phyloP scores from a whole-genome alignment of 2,888 invertebrate genomes.

The Vanessa cardui region DNA sequence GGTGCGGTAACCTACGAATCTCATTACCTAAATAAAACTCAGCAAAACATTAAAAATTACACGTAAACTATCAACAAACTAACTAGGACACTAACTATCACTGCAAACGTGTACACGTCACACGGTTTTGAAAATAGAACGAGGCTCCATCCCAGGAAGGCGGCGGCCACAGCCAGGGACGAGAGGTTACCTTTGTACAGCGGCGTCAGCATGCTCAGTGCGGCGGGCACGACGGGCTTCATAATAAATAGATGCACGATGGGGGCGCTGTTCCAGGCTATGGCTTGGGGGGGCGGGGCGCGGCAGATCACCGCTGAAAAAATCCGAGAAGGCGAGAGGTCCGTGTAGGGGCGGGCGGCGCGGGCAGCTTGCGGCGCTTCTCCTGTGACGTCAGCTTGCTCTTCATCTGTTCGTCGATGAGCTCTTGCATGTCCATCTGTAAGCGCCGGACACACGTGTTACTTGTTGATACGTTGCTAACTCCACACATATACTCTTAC shows the following conservation, averaged over 20 bases:
- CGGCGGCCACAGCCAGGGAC: constrained; percentile 51
- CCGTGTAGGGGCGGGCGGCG: constrained; percentile 66
- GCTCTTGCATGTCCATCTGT: constrained; percentile 96
- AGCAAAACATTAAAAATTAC: constrained; percentile 61
- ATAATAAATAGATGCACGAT: constrained; percentile 59
- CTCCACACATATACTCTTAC: too few species aligned
- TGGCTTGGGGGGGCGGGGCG: constrained; percentile 55
- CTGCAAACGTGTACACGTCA: constrained; percentile 70
- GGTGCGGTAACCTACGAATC: constrained; percentile 29
- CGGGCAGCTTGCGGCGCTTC: constrained; percentile 77
- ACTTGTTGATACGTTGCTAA: too few species aligned
- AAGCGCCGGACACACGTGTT: too few species aligned
- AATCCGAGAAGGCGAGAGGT: constrained; percentile 73
- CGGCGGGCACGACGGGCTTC: constrained; percentile 56
- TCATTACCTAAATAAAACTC: constrained; percentile 32
- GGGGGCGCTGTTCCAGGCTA: constrained; percentile 60
- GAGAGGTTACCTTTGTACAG: constrained; percentile 53
- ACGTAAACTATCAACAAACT: constrained; percentile 64
- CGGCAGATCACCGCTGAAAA: constrained; percentile 81
- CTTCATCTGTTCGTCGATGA: constrained; percentile 95
- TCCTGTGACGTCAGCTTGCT: constrained; percentile 89
- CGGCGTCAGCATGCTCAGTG: constrained; percentile 53
- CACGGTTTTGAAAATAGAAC: constrained; percentile 68
- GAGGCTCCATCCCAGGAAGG: constrained; percentile 56
- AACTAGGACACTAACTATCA: constrained; percentile 70